Percentiles rank a stretch among this genome's conserved stretches.
Evolutionary conservation across 2,797 vertebrate genomes (phyloP).

Genomic region (Buceros bicornis): DNA sequence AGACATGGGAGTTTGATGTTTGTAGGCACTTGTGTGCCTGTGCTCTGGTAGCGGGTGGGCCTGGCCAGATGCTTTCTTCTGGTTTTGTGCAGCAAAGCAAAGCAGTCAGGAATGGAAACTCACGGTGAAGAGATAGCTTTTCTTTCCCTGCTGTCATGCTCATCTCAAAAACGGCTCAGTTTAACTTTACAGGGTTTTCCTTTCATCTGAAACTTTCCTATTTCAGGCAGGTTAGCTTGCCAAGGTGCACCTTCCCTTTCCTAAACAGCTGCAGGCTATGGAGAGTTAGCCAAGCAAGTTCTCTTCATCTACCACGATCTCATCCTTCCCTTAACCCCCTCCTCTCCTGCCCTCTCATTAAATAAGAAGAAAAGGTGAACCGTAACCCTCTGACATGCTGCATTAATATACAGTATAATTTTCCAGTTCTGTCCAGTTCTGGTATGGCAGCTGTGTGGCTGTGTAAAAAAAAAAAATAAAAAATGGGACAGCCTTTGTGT

Average conservation of each 20-base stretch:
- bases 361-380: slow-evolving; percentile 77
- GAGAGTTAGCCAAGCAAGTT: slow-evolving; percentile 75
- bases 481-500: not conserved
- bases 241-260: slow-evolving; percentile 75
- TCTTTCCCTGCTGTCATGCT: not conserved
- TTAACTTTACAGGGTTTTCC: slow-evolving; percentile 57
- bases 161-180: not conserved
- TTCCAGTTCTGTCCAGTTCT: slow-evolving; percentile 61
- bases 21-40: not conserved
- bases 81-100: not conserved
- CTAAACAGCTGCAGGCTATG: slow-evolving; percentile 73
- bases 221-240: slow-evolving; percentile 70
- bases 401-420: slow-evolving; percentile 57
- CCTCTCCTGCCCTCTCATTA: slow-evolving; percentile 66
- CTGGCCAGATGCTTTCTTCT: not conserved
- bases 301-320: slow-evolving; percentile 72
- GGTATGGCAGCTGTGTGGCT: slow-evolving; percentile 21
- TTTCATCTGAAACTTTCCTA: slow-evolving; percentile 74
- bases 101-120: slow-evolving; percentile 19
- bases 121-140: not conserved
- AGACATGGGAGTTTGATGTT: not conserved
- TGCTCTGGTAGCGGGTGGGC: not conserved
- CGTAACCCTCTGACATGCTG: slow-evolving; percentile 43
- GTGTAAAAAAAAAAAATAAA: slow-evolving; percentile 19
- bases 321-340: slow-evolving; percentile 65